Evolutionary conservation across 1,140 invertebrate species (phyloP), one percentile per base, ranked within the genome.

Genomic region (Theocolax elegans): DNA sequence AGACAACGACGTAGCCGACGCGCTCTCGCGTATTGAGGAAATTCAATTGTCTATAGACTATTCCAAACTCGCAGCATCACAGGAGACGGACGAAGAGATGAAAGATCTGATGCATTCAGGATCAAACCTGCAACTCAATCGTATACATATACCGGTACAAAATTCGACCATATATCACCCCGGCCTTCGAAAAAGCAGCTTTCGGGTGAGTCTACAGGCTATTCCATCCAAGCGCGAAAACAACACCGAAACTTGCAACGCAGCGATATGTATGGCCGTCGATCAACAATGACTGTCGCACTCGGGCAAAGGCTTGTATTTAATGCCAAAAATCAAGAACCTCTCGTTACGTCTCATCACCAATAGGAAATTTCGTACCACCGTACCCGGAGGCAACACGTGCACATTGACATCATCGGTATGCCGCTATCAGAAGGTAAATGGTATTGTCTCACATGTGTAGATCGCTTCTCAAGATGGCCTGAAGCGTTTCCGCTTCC

Each of bases 391-490:
- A 6, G 58, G 21, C n/a, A n/a, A n/a, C n/a, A n/a, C n/a, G n/a
- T n/a, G n/a, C n/a, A n/a, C n/a, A n/a, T n/a, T 44, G 6, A 21
- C 3, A 19, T 62, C 10, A n/a, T 35, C 19, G n/a, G 1, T 0
- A 15, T 72, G 8, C 64, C 64, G 9, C 23, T 40, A 0, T 63
- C 40, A 17, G n/a, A 35, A 4, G 70, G 63, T 25, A 72, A 29
- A 21, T 40, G 29, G 15, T 79, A 72, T 44, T 73, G 67, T 19
- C 42, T 80, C 1, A 78, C 77, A 3, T 64, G 60, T 10, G 70
- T 83, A 0, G 81, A 83, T 53, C 44, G 77, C 9, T 77, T 73
- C 38, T 56, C 77, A 0, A 51, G 75, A 13, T 85, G 79, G 79
- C 75, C 78, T 6, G 79, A 79, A 60, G 79, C 76, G 3, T 49